Base-by-base conservation (phyloP, 2,113 vertebrate species). In the Onychostoma macrolepis region DNA sequence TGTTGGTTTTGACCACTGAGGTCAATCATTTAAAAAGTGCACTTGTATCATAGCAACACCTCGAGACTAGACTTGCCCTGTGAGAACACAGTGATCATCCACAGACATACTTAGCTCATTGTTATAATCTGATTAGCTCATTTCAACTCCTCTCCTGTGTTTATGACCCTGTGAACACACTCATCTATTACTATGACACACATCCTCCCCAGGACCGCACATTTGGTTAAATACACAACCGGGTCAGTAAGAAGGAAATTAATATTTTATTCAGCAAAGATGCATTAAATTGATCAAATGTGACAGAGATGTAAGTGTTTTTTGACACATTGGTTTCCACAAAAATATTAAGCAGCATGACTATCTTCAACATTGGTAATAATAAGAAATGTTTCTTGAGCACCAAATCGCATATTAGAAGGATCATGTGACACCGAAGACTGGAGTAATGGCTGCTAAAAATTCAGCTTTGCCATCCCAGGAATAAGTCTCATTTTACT, bases 41-140 rank as follows among this genome's bases (percentile, higher is more conserved):
- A 45, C 36, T 84, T 72, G 43, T 15, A 85, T 61, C 71, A 48
- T 69, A 69, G 75, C 74, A 69, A 79, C 61, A 71, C 41, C 6
- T 30, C 6, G 21, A 83, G 80, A 83, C 58, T 81, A 45, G 28
- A 69, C 19, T 19, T 50, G 80, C 43, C 28, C 7, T 85, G 17
- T 88, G 33, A 53, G 63, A 82, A 17, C 50, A 43, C 53, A 58
- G 53, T 86, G 71, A 83, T 61, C 61, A 76, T 53, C 45, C 56
- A 21, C 26, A 75, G 67, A 36, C 63, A 87, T 21, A 87, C 79
- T 81, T 81, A 72, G 41, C 67, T 75, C 67, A 71, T 38, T 81
- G 26, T 81, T 63, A 26, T 80, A 83, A 87, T 87, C 83, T 80
- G 58, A 85, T 89, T 79, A 86, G 19, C 33, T 77, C 36, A 86